phyloP scores from a whole-genome alignment of 92 coral and sea anemone genomes.

The Phymanthus crucifer region DNA sequence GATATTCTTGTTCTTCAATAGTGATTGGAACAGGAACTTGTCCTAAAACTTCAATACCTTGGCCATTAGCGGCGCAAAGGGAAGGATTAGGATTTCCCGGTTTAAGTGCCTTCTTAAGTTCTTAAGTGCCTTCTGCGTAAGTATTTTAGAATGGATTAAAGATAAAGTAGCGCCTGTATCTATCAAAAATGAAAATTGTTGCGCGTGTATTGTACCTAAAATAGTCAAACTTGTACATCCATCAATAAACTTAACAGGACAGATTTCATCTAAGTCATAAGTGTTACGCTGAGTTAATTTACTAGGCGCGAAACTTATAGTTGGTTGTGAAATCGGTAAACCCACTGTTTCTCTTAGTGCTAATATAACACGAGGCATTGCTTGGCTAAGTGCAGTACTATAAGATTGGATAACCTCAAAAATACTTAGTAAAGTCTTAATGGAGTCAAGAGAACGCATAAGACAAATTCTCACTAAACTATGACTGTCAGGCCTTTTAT shows the following conservation, averaged over 20 bases:
- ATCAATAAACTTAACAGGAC: slow-evolving; percentile 9
- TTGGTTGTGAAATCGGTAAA: neutral
- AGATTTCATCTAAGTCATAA: slow-evolving; percentile 17
- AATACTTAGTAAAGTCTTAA: neutral
- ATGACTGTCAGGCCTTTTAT: too few species aligned
- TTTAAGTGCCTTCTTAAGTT: slow-evolving; percentile 2
- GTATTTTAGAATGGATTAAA: neutral
- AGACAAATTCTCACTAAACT: too few species aligned
- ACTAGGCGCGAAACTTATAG: too few species aligned
- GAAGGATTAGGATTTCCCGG: neutral
- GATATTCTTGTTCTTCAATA: neutral
- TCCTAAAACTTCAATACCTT: neutral
- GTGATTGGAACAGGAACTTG: neutral
- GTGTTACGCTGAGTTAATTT: neutral
- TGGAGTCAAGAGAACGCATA: neutral
- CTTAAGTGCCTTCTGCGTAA: too few species aligned
- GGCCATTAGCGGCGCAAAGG: slow-evolving; percentile 20
- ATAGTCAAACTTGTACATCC: neutral
- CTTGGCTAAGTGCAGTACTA: neutral
- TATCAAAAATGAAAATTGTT: neutral
- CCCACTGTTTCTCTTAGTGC: neutral
- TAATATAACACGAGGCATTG: neutral
- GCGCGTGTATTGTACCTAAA: neutral
- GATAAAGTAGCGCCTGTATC: slow-evolving; percentile 22
- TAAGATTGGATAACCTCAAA: too few species aligned